Evolutionary conservation across 2,888 invertebrate species (phyloP).

Genomic region (Stenodera caucasica): DNA sequence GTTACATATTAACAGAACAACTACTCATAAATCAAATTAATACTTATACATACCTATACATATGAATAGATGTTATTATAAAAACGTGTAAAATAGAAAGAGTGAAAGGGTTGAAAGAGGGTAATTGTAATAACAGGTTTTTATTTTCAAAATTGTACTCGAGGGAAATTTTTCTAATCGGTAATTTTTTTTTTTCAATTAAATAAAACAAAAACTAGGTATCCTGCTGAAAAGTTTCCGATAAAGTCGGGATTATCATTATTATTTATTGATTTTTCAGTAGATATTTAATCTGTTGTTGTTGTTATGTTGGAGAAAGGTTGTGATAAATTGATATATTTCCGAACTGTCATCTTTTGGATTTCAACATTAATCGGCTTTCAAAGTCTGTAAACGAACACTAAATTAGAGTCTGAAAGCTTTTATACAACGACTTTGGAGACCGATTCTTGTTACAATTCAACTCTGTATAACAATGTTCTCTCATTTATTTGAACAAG

Average conservation of each 20-base stretch:
- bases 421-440: background rate
- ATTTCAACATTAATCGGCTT: conserved; percentile 6
- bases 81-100: background rate
- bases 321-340: conserved; percentile 5
- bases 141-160: conserved; percentile 15
- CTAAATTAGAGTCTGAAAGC: background rate
- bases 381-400: conserved; percentile 3
- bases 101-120: background rate
- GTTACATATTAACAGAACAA: conserved; percentile 26
- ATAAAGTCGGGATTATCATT: background rate
- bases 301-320: background rate
- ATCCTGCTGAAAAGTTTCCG: background rate
- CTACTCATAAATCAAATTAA: conserved; percentile 18
- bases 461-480: background rate
- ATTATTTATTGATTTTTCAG: background rate
- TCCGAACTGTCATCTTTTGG: conserved; percentile 2
- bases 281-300: background rate
- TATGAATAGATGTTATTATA: background rate
- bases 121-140: conserved; percentile 14
- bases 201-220: conserved; percentile 10
- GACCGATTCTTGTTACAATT: background rate
- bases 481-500: conserved; percentile 19
- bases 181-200: conserved; percentile 17
- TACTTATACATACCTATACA: background rate
- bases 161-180: conserved; percentile 8